Base-by-base conservation (phyloP, 1,140 invertebrate genomes). In the Neodiprion fabricii region DNA sequence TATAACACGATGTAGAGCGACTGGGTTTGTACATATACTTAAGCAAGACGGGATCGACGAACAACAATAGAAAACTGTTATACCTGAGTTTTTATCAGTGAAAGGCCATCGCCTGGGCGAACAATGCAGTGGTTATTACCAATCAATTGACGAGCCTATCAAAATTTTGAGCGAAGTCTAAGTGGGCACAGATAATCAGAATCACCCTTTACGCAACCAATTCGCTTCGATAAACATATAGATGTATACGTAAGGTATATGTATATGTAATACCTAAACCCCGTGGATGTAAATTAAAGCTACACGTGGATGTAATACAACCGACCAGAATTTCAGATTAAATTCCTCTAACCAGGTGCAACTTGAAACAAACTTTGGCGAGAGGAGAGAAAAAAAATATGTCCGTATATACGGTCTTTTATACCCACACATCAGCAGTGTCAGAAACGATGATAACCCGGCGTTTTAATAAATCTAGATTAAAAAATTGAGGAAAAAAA, bases 41-140 rank as follows among this genome's bases (percentile, higher is more conserved):
- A 5, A 40, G 28, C 28, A 40, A 40, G 1, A 40, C 53, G 53
- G 5, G 53, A 61, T 17, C 9, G 53, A 4, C 53, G 53, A 61
- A 61, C 53, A 61, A 61, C 53, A 61, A 61, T 61, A 61, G 53
- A 61, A 61, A 61, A 61, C 53, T 61, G 53, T 61, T 61, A 61
- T 61, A 61, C 53, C 11, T n/a, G 1, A 40, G 28, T n/a, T 61
- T 61, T 61, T 61, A 61, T 61, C 53, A 12, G 53, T 12, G 53
- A 61, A 11, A 61, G 53, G 53, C 7, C 53, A 61, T 61, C 53
- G 53, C 53, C 53, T n/a, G 11, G 53, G 53, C 53, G 11, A 61
- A 61, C 53, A 61, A 61, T 61, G 11, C 53, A 5, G 5, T 9
- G 53, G 53, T 61, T 61, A 61, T 61, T 61, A 9, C 53, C 53